Conservation (phyloP, 1,140 invertebrate species). For the Drosophila sulfurigaster region DNA sequence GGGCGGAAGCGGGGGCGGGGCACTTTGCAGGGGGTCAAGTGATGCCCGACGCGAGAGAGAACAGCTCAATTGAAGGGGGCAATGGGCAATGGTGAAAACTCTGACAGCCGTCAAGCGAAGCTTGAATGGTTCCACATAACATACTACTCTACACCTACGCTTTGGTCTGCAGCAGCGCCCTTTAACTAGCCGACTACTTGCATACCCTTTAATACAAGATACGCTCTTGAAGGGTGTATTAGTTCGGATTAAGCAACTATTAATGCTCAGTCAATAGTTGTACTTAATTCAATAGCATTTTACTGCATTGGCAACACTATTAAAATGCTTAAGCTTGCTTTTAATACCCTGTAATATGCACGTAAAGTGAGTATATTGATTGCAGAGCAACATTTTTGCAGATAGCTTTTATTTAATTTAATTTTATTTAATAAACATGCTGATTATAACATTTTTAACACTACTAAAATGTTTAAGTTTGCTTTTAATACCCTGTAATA, state of each 20-base stretch:
- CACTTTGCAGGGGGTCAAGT: slow-evolving; percentile 64
- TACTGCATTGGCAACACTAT: no score
- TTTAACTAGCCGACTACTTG: not conserved
- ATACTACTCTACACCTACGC: slow-evolving; percentile 50
- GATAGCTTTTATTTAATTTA: no score
- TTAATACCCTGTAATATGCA: no score
- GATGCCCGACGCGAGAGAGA: slow-evolving; percentile 38
- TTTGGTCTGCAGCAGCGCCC: not conserved
- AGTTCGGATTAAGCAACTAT: no score
- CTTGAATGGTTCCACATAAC: slow-evolving; percentile 31
- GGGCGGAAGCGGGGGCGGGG: slow-evolving; percentile 1
- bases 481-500: no score
- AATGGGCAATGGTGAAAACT: slow-evolving; percentile 35
- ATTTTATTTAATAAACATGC: no score
- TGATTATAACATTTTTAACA: no score
- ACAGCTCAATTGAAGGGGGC: slow-evolving; percentile 64
- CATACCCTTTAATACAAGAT: slow-evolving; percentile 2
- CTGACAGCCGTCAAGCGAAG: slow-evolving; percentile 21
- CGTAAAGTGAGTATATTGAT: no score
- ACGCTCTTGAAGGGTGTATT: not conserved
- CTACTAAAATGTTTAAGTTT: no score
- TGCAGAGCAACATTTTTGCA: no score
- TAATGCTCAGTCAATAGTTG: no score
- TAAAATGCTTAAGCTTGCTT: not conserved
- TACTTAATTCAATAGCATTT: no score